Evolutionary conservation across 2,888 invertebrate species (phyloP), one percentile per base, ranked within the genome.

Genomic region (Eretmocerus hayati): DNA sequence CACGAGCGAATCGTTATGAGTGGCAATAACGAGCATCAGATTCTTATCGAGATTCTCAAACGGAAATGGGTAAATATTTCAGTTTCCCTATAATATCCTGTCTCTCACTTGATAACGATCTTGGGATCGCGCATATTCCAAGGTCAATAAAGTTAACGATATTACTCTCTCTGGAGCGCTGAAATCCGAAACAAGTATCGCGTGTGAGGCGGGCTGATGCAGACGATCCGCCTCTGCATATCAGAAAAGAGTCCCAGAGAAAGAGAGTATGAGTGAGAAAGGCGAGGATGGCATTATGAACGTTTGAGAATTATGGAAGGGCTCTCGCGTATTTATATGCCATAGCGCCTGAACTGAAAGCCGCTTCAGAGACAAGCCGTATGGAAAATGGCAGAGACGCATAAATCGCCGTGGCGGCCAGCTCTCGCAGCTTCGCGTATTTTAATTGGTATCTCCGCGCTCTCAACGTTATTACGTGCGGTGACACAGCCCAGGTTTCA

Each of bases 161-260:
- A 26, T 26, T 26, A 26, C 26, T 33, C 33, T n/a, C 13, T 13
- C 30, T 13, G 30, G 30, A 5, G 33, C 9, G 33, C 11, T 49
- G 53, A 53, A 50, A 50, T 47, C 50, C 33, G 44, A 53, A 53
- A 53, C 47, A 46, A 46, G 44, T 16, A n/a, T n/a, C n/a, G n/a
- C 44, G 21, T 22, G 47, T n/a, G 40, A 42, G 21, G 31, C 43
- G 45, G 43, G 21, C 26, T n/a, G 19, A 19, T 39, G 31, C 32
- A 19, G 20, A 23, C 15, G 5, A 26, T 5, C 21, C 37, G 23
- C n/a, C 33, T 20, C 6, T 36, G 35, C 15, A 30, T 18, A 36
- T 22, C 22, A 19, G 5, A 19, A 15, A 8, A 35, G 20, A 22
- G 21, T 18, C 16, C 16, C 35, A 35, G n/a, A 13, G n/a, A 16